Base-by-base conservation (phyloP, 2,888 invertebrate species). In the Lasioglossum oenotherae region DNA sequence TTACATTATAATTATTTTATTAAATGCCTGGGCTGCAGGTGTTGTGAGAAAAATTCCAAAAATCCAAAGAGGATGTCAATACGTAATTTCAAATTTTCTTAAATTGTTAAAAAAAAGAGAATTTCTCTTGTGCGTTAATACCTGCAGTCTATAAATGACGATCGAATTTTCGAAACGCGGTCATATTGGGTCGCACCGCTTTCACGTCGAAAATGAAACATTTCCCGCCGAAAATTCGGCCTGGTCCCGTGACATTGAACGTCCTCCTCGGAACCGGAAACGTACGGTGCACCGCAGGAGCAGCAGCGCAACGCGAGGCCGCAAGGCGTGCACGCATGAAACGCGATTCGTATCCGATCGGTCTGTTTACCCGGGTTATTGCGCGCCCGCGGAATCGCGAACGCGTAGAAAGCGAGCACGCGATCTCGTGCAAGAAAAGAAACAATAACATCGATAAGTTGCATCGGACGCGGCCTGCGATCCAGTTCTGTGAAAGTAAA, bases 401-500 rank as follows among this genome's bases (percentile, higher is more conserved):
- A 49, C 79, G 57, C 38, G 46, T 71, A 75, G 75, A 79, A 78
- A 87, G 78, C 44, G 78, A 53, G 23, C 49, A 84, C 74, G 69
- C 73, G 57, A 73, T 27, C 10, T 23, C 46, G 35, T 27, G 67
- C 4, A 44, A 67, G 74, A 81, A 81, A 84, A 89, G 82, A 84
- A 89, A 89, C 88, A 87, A 84, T 86, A 71, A 53, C 49, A 60
- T 46, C 72, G 85, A 83, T 84, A 84, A 81, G 57, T 76, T 31
- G 69, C 44, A 82, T 85, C 87, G 78, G 74, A 76, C 67, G 67
- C 41, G 64, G n/a, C 64, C 12, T 31, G 19, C 79, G 79, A 87
- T 84, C 79, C 79, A 64, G 89, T 81, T 82, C 81, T 67, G 86
- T 78, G 88, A 89, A 89, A 89, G 87, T 89, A 89, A 89, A 81